Percentiles rank a stretch among this genome's conserved stretches.
Evolutionary conservation across 2,888 invertebrate genomes (phyloP).

Genomic region (Agonopterix subpropinquella): DNA sequence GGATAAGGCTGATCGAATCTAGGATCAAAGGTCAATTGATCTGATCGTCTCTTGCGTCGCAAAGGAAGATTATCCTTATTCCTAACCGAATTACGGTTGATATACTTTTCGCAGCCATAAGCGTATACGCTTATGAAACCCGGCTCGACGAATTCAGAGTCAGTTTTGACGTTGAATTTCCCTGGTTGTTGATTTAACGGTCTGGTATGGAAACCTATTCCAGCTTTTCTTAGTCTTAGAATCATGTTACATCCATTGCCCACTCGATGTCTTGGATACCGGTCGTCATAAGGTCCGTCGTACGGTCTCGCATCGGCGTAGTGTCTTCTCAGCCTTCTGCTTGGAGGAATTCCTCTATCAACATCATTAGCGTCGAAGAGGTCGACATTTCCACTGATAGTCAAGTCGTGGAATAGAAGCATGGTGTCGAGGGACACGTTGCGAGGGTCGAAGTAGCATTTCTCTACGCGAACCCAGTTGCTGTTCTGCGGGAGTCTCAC

Average conservation of each 20-base stretch:
- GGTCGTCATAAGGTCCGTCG: constrained; percentile 33
- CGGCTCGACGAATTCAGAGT: constrained; percentile 89
- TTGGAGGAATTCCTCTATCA: constrained; percentile 46
- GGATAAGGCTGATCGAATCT: constrained; percentile 30
- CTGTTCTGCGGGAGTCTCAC: constrained; percentile 80
- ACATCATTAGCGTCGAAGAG: constrained; percentile 65
- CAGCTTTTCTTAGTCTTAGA: constrained; percentile 83
- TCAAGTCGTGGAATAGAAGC: constrained; percentile 85
- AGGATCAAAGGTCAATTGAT: constrained; percentile 60
- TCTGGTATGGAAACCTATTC: constrained; percentile 85
- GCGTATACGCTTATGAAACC: constrained; percentile 91
- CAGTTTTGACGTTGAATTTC: constrained; percentile 84
- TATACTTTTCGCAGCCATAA: constrained; percentile 83
- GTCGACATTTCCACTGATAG: constrained; percentile 85
- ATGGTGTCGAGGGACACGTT: constrained; percentile 85
- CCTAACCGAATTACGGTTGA: constrained; percentile 56
- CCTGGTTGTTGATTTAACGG: constrained; percentile 81
- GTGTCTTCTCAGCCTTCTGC: constrained; percentile 42
- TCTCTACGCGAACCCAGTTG: constrained; percentile 84
- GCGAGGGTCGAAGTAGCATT: constrained; percentile 83
- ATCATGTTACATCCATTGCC: constrained; percentile 85
- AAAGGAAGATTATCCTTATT: constrained; percentile 57
- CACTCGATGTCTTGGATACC: constrained; percentile 35
- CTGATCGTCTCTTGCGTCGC: constrained; percentile 46
- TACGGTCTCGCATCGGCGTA: constrained; percentile 55